Evolutionary conservation across 2,888 invertebrate species (phyloP), one percentile per base, ranked within the genome.

Genomic region (Prosopocoilus inquinatus): DNA sequence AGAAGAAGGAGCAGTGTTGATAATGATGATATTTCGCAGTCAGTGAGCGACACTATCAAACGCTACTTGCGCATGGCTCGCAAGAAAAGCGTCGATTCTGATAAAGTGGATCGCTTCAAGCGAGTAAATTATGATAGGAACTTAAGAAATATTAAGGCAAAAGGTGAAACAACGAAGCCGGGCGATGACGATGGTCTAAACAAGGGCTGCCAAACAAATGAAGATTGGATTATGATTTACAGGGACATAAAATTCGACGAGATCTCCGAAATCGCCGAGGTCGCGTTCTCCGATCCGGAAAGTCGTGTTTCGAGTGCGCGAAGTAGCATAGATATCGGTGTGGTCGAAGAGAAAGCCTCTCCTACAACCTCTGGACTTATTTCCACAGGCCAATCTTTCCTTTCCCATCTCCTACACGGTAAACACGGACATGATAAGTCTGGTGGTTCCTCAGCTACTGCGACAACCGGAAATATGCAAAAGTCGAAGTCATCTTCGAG

Each of bases 401-500:
- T 87, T 5, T 84, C 85, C 64, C 82, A 84, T 70, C 78, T 86
- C 64, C 75, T 84, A 54, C 84, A 84, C 74, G 83, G 84, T 64
- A 78, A 80, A 64, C 76, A 78, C 64, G 60, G 64, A 48, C 76
- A 78, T 64, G 61, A 65, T 50, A 45, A 44, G 16, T 45, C 33
- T 53, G 60, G 62, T 55, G 64, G 64, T 65, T 63, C 73, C 62
- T 62, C 70, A 65, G 67, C 70, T 58, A 68, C 67, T 58, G 65
- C 70, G 70, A 77, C 83, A 79, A 85, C 86, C 67, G 75, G 76
- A 69, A 85, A 85, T 75, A 92, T 92, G 92, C 91, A 92, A 84
- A 93, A 92, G 81, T 92, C 91, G 70, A 91, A 92, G 77, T 91
- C 91, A 28, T 90, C 91, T 65, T 90, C 91, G 73, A 91, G 90